These are phyloP conservation scores for Mastomys natalensis DNA, from an alignment of 2,113 vertebrate genomes.

Conservation along the genomic window DNA sequence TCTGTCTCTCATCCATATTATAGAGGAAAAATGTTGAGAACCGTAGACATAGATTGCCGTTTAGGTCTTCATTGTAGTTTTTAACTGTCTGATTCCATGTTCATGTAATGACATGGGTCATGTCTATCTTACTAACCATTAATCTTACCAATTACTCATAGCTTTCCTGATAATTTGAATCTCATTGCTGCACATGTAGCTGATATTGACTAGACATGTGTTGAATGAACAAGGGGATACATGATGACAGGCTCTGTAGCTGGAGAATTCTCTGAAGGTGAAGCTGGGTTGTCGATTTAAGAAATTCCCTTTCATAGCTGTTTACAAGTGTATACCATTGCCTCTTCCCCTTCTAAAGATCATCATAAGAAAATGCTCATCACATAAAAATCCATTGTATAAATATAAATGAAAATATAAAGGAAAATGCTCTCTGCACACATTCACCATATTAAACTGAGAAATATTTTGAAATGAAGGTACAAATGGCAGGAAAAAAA, in stretches of 20 bases:
- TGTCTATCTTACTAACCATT: slow-evolving; percentile 37
- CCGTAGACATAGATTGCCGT: not conserved
- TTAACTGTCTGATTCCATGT: slow-evolving; percentile 21
- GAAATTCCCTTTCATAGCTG: not conserved
- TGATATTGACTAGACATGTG: not conserved
- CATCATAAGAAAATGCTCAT: not conserved
- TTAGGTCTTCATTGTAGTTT: slow-evolving; percentile 26
- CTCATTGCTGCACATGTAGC: not conserved
- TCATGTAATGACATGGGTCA: not conserved
- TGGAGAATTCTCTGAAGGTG: slow-evolving; percentile 5
- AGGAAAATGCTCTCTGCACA: not conserved
- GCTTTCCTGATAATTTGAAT: slow-evolving; percentile 26
- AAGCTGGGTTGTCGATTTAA: slow-evolving; percentile 7
- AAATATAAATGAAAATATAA: slow-evolving; percentile 12
- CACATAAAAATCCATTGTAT: not conserved
- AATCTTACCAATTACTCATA: slow-evolving; percentile 31
- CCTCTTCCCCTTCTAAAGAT: not conserved
- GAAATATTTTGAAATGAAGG: not conserved
- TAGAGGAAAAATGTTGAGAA: slow-evolving; percentile 9
- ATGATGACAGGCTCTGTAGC: not conserved
- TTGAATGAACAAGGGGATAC: not conserved
- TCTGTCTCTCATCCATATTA: not conserved
- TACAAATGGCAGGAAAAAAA: not conserved
- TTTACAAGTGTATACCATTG: not conserved
- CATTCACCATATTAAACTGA: not conserved